These are phyloP conservation scores for Darevskia nairensis DNA, from an alignment of 2,797 vertebrate genomes.

Conservation along the genomic window DNA sequence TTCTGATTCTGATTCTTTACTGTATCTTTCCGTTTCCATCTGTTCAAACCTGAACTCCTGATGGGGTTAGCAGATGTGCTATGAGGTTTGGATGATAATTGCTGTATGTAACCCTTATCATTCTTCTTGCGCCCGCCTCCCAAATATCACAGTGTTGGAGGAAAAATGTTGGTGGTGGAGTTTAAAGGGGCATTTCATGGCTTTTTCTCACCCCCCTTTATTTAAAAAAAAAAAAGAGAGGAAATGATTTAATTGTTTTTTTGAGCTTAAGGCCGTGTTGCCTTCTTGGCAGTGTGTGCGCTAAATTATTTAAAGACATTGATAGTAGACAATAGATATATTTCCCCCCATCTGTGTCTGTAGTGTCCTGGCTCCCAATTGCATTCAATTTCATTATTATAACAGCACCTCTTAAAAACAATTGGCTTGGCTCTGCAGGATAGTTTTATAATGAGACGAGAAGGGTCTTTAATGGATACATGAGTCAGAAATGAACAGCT, in stretches of 20 bases:
- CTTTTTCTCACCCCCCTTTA: constrained; percentile 4
- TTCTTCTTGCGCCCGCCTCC: background rate
- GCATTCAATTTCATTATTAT: constrained; percentile 60
- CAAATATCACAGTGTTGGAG: constrained; percentile 57
- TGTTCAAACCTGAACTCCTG: constrained; percentile 43
- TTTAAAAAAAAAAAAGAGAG: too few species aligned
- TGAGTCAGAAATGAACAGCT: constrained; percentile 44
- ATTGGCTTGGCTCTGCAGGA: constrained; percentile 57
- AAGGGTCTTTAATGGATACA: background rate
- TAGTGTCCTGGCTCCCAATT: constrained; percentile 56
- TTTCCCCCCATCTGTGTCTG: constrained; percentile 66
- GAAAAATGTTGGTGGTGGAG: constrained; percentile 26
- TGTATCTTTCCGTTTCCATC: rapidly evolving
- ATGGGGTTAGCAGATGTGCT: constrained; percentile 26
- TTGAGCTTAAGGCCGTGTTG: constrained; percentile 56
- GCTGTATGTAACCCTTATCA: background rate
- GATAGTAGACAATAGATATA: constrained; percentile 66
- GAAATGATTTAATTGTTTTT: constrained; percentile 53
- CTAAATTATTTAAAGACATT: constrained; percentile 72
- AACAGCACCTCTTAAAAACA: constrained; percentile 69
- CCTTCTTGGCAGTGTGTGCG: constrained; percentile 51
- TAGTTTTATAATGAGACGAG: constrained; percentile 30
- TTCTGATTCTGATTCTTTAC: background rate
- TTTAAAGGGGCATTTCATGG: constrained; percentile 58
- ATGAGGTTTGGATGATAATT: background rate